phyloP scores from a whole-genome alignment of 1,140 invertebrate genomes.

The Drosophila tani region DNA sequence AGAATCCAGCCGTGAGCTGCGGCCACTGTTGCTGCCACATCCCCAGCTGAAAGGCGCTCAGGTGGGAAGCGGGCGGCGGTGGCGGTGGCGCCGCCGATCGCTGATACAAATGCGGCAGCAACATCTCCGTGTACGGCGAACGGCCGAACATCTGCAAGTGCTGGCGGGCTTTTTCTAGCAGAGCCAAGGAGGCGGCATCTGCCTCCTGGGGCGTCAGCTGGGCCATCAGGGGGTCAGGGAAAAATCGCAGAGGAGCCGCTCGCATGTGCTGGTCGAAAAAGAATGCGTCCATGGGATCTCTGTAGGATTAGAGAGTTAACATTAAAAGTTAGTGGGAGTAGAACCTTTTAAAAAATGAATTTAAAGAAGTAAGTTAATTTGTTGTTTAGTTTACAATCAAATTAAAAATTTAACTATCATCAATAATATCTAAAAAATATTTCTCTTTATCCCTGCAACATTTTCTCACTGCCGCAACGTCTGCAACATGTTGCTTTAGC shows the following conservation, averaged over 20 bases:
- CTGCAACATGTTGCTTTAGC: constrained; percentile 44
- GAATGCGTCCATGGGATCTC: constrained; percentile 89
- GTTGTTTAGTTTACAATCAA: background rate
- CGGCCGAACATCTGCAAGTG: constrained; percentile 87
- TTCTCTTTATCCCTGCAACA: background rate
- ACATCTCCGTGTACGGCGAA: constrained; percentile 83
- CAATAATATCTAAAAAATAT: too few relatives aligned
- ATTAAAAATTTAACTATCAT: too few relatives aligned
- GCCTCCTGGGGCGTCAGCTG: constrained; percentile 87
- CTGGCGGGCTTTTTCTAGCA: constrained; percentile 88
- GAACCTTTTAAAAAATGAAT: too few relatives aligned
- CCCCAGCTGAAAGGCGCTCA: constrained; percentile 82
- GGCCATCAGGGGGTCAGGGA: constrained; percentile 85
- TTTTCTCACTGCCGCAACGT: background rate
- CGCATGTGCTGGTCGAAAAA: constrained; percentile 89
- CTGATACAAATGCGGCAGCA: constrained; percentile 83
- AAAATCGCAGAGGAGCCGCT: constrained; percentile 87
- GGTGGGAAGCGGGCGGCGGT: constrained; percentile 58
- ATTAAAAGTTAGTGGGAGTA: background rate
- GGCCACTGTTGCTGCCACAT: constrained; percentile 85
- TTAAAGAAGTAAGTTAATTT: too few relatives aligned
- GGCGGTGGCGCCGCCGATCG: constrained; percentile 73
- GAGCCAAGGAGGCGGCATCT: constrained; percentile 86
- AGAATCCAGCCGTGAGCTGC: constrained; percentile 80
- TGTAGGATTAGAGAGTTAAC: constrained; percentile 11